phyloP scores from a whole-genome alignment of 2,797 vertebrate species.

The Lepilemur ruficaudatus region DNA sequence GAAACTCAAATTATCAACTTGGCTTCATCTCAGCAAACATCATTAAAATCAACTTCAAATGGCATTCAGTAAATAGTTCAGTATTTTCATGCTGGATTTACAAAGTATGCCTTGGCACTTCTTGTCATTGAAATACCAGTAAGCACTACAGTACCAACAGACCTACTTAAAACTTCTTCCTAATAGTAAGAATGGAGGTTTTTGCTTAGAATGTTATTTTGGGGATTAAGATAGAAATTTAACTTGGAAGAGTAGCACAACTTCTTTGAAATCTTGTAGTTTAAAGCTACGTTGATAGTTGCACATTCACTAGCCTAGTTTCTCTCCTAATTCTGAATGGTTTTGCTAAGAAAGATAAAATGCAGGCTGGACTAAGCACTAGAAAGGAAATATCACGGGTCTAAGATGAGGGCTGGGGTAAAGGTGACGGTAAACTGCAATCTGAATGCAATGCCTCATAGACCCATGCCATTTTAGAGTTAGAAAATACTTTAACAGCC shows the following conservation, averaged over 20 bases:
- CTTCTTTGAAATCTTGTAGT: not conserved
- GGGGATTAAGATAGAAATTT: not conserved
- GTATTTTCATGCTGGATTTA: not conserved
- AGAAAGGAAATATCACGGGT: not conserved
- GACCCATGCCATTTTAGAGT: not conserved
- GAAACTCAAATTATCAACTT: not conserved
- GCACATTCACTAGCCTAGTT: not conserved
- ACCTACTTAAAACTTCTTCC: not conserved
- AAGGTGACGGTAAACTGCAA: not conserved
- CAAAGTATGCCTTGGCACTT: not conserved
- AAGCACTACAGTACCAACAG: not conserved
- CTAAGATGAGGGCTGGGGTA: not conserved
- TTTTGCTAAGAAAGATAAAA: not conserved
- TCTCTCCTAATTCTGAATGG: not conserved
- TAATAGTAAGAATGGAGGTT: not conserved
- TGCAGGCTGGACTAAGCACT: not conserved
- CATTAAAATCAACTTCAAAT: not conserved
- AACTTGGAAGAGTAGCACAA: not conserved
- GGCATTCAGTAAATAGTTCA: not conserved
- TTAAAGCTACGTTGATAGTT: not conserved
- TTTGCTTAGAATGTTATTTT: conserved; percentile 8
- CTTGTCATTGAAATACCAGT: not conserved
- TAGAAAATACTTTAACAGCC: not conserved
- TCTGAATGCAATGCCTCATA: not conserved
- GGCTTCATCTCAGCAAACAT: not conserved